These are phyloP conservation scores for Drosophila leontia DNA, from an alignment of 1,140 invertebrate species.

Conservation along the genomic window DNA sequence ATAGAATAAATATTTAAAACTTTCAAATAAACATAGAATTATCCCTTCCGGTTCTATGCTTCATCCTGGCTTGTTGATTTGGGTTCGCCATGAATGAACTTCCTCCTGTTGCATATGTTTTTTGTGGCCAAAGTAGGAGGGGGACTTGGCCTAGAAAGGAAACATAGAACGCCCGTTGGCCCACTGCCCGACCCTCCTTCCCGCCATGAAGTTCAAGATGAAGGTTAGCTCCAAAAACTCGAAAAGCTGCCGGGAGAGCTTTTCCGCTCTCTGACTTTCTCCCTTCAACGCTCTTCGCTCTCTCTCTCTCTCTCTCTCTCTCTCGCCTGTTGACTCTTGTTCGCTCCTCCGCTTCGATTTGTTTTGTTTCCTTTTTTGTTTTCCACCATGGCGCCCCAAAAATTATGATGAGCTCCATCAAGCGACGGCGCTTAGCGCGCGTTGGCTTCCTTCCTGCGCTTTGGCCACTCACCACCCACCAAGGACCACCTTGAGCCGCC, in stretches of 20 bases:
- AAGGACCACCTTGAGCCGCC: slow-evolving; percentile 4
- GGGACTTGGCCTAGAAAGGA: slow-evolving; percentile 38
- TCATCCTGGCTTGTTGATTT: slow-evolving; percentile 31
- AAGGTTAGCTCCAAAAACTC: slow-evolving; percentile 69
- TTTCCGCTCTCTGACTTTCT: slow-evolving; percentile 15
- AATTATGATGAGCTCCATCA: slow-evolving; percentile 68
- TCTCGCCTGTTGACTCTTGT: slow-evolving; percentile 57
- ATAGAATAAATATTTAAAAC: neutral
- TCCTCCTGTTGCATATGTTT: slow-evolving; percentile 83
- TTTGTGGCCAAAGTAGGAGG: slow-evolving; percentile 46
- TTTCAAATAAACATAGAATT: neutral
- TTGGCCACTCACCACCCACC: slow-evolving; percentile 31
- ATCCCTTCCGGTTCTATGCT: slow-evolving; percentile 13
- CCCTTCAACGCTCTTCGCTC: neutral
- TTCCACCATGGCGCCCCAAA: slow-evolving; percentile 63
- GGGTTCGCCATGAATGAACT: slow-evolving; percentile 77
- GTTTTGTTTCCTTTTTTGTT: slow-evolving; percentile 66
- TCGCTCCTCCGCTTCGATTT: slow-evolving; percentile 62
- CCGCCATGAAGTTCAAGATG: slow-evolving; percentile 79
- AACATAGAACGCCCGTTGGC: slow-evolving; percentile 45
- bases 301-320: neutral
- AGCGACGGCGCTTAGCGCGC: slow-evolving; percentile 48
- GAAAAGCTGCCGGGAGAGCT: slow-evolving; percentile 51
- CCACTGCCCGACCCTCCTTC: slow-evolving; percentile 18
- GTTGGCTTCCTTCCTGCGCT: slow-evolving; percentile 42